Evolutionary conservation across 2,888 invertebrate genomes (phyloP), one percentile per base, ranked within the genome.

Genomic region (Pomacea canaliculata): DNA sequence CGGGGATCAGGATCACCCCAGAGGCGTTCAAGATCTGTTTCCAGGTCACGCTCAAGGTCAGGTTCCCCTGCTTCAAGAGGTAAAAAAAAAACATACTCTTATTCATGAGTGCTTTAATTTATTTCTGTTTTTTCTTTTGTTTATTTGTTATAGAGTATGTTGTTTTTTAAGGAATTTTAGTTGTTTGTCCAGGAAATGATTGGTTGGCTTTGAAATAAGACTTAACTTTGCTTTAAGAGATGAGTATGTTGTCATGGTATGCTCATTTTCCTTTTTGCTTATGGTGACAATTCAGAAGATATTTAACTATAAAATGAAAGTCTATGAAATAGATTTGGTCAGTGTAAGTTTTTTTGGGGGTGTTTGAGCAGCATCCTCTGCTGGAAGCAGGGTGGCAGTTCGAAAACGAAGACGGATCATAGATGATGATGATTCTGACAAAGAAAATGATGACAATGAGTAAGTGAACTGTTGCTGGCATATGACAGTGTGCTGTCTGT

Each of bases 371-470:
- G 51, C 51, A 56, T 56, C 71, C 0, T 73, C 78, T 9, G 78
- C 80, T 19, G 78, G 65, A n/a, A 76, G 77, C 18, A 75, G 76
- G 27, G 37, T 37, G 10, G 46, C 48, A 23, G 66, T 56, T 37
- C 23, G 70, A n/a, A 63, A 66, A 23, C 70, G 70, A n/a, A 62
- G 70, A 23, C 75, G 70, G 56, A 67, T 71, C 49, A 72, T 71
- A 12, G 72, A 62, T 48, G 76, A 70, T 48, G 71, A 73, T 49
- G 76, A 71, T 27, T 81, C 80, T 37, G 79, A 79, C 60, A 80
- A 81, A 63, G 80, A 79, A 62, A 80, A 80, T 68, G 80, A 78
- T 51, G 81, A 79, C 18, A 69, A 80, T 27, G 73, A 77, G 51
- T 71, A 56, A 23, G 66, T 70, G 19, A 51, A n/a, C 48, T 19